A percentile compares a stretch with the other conserved stretches of the same genome.
phyloP scores from a whole-genome alignment of 1,140 invertebrate genomes.

The Druon quercuslanigerum region DNA sequence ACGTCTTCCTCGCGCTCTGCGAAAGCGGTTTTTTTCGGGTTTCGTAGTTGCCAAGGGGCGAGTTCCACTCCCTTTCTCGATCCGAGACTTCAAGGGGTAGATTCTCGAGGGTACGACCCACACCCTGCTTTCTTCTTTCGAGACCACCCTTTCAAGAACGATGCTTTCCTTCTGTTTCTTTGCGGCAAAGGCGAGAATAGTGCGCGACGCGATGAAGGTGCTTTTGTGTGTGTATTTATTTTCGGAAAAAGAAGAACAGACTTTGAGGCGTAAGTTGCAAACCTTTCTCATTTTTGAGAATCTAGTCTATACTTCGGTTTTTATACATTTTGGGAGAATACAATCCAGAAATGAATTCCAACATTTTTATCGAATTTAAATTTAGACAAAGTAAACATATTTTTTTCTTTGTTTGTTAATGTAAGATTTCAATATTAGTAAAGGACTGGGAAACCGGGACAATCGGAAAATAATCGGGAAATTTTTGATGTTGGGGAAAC shows the following conservation, averaged over 20 bases:
- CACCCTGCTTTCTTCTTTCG: constrained; percentile 35
- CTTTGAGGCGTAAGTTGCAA: background rate
- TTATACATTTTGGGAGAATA: background rate
- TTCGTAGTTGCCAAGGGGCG: constrained; percentile 37
- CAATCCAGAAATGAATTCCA: too few species aligned
- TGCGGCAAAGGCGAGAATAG: constrained; percentile 34
- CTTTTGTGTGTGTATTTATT: constrained; percentile 10
- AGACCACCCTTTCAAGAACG: constrained; percentile 34
- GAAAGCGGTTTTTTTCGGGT: constrained; percentile 15
- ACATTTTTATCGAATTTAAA: too few species aligned
- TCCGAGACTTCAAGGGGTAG: constrained; percentile 35
- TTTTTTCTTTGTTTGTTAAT: too few species aligned
- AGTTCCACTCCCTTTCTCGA: constrained; percentile 42
- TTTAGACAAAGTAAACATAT: too few species aligned
- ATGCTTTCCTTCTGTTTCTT: constrained; percentile 20
- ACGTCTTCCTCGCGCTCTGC: constrained; percentile 16
- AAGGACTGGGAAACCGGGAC: too few species aligned
- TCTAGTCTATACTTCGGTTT: background rate
- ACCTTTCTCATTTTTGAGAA: background rate
- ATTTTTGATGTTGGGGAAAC: too few species aligned
- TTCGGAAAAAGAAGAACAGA: background rate
- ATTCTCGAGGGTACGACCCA: constrained; percentile 21
- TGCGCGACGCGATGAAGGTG: background rate
- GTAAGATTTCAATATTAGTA: too few species aligned
- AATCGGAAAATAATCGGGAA: too few species aligned